Base-by-base conservation (phyloP, 2,797 vertebrate species). In the Nannoperca australis region DNA sequence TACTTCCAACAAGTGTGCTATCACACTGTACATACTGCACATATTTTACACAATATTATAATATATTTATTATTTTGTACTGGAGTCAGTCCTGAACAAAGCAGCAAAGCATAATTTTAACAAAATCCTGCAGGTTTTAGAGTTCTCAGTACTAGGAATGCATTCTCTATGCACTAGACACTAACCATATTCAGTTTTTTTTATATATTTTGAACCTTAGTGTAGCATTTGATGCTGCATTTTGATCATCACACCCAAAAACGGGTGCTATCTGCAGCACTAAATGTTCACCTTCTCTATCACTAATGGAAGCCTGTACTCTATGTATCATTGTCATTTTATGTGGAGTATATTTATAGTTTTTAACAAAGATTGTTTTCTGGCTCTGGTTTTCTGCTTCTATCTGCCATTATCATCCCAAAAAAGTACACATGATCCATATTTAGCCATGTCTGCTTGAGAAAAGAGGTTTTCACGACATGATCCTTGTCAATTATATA, bases 171-270 rank as follows among this genome's bases (percentile, higher is more conserved):
- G n/a, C 2, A 40, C 18, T 10, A 61, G 27, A 55, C 62, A 42
- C 54, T 44, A 56, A 68, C n/a, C 58, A 14, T 10, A 14, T 22
- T 68, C 30, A 72, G 7, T 59, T 59, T 49, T 27, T 27, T 27
- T 27, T 27, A 27, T 1, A 27, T 27, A 27, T 27, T 27, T 27
- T 27, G 24, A 27, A 27, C 24, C 36, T 47, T 7, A 58, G 40
- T 49, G 30, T 45, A 60, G 64, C 54, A 63, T 56, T 54, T 71
- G 60, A 70, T 65, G 59, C 11, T 45, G 65, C 44, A 69, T 42
- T 58, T 27, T 70, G 30, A 78, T 53, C 20, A 60, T 49, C 42
- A 51, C 50, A n/a, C 24, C 20, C 30, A 27, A n/a, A 65, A 55
- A 54, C 2, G 3, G 6, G 12, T 36, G 42, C 22, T 61, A 18